phyloP scores from a whole-genome alignment of 2,113 vertebrate species.

The Lycaon pictus region DNA sequence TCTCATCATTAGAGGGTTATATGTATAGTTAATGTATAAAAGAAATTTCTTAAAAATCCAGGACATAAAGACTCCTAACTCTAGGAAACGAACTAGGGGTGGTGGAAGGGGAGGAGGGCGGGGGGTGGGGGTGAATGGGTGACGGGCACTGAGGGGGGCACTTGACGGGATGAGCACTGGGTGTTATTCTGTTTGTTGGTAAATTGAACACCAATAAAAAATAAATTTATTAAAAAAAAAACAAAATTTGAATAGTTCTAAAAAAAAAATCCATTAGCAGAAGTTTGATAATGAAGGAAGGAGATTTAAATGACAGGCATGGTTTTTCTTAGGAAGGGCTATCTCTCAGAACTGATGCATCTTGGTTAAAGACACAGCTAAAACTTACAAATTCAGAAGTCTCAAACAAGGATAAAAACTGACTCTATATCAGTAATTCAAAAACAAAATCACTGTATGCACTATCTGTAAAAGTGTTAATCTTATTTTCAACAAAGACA shows the following conservation, averaged over 20 bases:
- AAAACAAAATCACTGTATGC: not conserved
- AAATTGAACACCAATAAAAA: too few relatives aligned
- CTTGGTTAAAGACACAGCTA: not conserved
- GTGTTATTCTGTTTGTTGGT: too few relatives aligned
- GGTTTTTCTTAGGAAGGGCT: slow-evolving; percentile 5
- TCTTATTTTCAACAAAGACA: slow-evolving; percentile 6
- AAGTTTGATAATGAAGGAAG: not conserved
- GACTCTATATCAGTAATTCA: not conserved
- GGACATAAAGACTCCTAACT: too few relatives aligned
- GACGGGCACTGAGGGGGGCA: too few relatives aligned
- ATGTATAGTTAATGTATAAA: not conserved
- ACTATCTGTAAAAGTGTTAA: not conserved
- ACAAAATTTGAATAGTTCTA: not conserved
- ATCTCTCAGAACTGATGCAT: not conserved
- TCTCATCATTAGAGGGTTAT: not conserved
- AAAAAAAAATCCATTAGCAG: slow-evolving; percentile 39
- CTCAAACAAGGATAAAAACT: not conserved
- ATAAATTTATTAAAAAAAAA: too few relatives aligned
- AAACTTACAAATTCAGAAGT: slow-evolving; percentile 15
- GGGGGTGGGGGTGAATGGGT: too few relatives aligned
- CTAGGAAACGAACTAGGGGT: too few relatives aligned
- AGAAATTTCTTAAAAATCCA: slow-evolving; percentile 7
- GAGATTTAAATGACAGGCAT: not conserved
- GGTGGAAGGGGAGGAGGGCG: too few relatives aligned
- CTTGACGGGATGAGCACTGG: too few relatives aligned